Conservation (phyloP, 2,113 vertebrate genomes). For the Oryzias woworae region DNA sequence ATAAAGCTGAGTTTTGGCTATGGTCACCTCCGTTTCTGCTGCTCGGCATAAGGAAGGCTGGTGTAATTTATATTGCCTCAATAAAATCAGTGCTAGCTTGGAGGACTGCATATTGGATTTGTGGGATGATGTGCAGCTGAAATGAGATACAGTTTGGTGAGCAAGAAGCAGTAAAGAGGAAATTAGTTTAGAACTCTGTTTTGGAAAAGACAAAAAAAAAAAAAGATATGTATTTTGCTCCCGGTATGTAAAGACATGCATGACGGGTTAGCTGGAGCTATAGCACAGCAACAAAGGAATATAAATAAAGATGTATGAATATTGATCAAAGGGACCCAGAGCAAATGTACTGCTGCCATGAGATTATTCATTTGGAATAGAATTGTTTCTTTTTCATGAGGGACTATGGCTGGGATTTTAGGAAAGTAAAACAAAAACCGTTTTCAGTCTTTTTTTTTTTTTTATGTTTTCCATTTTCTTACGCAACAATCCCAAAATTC, state of each 20-base stretch:
- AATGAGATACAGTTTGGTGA: slow-evolving; percentile 29
- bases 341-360: background rate
- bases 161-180: slow-evolving; percentile 23
- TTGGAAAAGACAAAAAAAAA: slow-evolving; percentile 5
- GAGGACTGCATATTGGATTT: slow-evolving; percentile 28
- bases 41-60: slow-evolving; percentile 47
- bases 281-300: background rate
- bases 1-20: slow-evolving; percentile 59
- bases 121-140: slow-evolving; percentile 22
- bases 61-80: slow-evolving; percentile 65
- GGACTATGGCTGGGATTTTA: background rate
- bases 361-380: background rate
- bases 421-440: too few relatives aligned
- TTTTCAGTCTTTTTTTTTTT: too few relatives aligned
- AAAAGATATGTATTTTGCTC: background rate
- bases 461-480: too few relatives aligned
- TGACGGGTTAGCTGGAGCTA: background rate
- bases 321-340: too few relatives aligned
- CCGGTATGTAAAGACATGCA: background rate
- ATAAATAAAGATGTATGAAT: background rate
- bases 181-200: slow-evolving; percentile 9
- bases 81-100: slow-evolving; percentile 52
- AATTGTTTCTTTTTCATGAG: background rate
- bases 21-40: slow-evolving; percentile 48
- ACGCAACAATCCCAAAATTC: too few relatives aligned